Conservation (phyloP, 2,113 vertebrate genomes). For the Ochotona princeps region DNA sequence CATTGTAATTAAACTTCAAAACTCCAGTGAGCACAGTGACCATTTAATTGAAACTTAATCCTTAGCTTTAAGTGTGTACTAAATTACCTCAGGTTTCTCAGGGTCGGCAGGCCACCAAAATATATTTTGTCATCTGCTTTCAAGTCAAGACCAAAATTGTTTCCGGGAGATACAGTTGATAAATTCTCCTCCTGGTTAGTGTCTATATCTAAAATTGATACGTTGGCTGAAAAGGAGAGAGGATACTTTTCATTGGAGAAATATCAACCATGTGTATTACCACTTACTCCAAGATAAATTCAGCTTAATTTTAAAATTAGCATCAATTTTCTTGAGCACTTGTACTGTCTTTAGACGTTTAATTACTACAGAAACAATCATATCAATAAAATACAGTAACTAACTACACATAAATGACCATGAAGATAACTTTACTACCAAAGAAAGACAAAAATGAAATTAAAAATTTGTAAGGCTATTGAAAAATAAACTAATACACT, state of each 20-base stretch:
- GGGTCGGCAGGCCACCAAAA: constrained; percentile 95
- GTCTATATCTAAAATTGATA: constrained; percentile 93
- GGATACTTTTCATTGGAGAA: constrained; percentile 18
- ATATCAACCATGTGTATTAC: neutral
- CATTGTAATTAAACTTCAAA: constrained; percentile 57
- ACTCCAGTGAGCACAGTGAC: constrained; percentile 27
- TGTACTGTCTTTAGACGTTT: neutral
- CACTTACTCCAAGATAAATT: neutral
- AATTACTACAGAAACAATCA: neutral
- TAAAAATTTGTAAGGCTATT: neutral
- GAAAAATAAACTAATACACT: neutral
- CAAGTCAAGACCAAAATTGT: constrained; percentile 95
- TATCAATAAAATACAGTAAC: constrained; percentile 5
- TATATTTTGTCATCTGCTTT: constrained; percentile 95
- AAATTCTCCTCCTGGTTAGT: constrained; percentile 91
- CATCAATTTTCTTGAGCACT: neutral
- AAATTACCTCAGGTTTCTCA: constrained; percentile 94
- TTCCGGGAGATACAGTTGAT: constrained; percentile 88
- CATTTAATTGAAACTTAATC: constrained; percentile 71
- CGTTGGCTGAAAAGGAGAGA: constrained; percentile 87
- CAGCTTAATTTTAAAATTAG: constrained; percentile 26
- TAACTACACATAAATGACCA: neutral
- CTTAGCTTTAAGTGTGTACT: constrained; percentile 44
- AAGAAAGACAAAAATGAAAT: neutral
- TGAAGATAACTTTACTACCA: neutral